Percentiles rank a stretch among this genome's conserved stretches.
These are phyloP conservation scores for Neomorphus geoffroyi DNA, from an alignment of 2,797 vertebrate genomes.

Conservation along the genomic window DNA sequence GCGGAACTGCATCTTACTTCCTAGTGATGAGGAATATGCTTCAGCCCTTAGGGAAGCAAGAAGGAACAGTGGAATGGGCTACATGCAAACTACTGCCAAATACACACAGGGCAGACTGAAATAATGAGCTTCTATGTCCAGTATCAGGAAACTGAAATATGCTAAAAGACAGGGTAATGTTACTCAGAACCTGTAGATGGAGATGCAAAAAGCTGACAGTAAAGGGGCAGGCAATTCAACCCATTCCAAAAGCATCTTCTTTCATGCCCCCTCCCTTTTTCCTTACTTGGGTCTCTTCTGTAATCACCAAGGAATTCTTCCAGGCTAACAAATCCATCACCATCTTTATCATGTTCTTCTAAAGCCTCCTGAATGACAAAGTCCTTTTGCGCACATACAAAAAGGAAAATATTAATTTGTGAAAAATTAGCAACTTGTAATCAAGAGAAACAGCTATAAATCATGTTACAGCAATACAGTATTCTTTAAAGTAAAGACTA, in stretches of 20 bases:
- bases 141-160: background rate
- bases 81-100: background rate
- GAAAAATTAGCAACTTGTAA: background rate
- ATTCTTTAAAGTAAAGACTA: background rate
- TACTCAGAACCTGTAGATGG: background rate
- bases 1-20: background rate
- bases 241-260: background rate
- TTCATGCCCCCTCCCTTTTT: background rate
- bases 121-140: background rate
- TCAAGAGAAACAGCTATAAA: background rate
- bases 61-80: background rate
- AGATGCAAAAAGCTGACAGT: background rate
- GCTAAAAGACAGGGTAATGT: background rate
- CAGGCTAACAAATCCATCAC: constrained; percentile 90
- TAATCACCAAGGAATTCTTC: constrained; percentile 94
- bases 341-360: constrained; percentile 90
- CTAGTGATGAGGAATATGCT: background rate
- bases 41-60: background rate
- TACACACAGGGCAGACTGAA: background rate
- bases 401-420: background rate
- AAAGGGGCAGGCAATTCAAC: background rate
- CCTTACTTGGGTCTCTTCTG: constrained; percentile 86
- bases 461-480: background rate
- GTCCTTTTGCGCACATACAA: constrained; percentile 73
- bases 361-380: constrained; percentile 93